phyloP scores from a whole-genome alignment of 2,888 invertebrate species.

The Tachina fera region DNA sequence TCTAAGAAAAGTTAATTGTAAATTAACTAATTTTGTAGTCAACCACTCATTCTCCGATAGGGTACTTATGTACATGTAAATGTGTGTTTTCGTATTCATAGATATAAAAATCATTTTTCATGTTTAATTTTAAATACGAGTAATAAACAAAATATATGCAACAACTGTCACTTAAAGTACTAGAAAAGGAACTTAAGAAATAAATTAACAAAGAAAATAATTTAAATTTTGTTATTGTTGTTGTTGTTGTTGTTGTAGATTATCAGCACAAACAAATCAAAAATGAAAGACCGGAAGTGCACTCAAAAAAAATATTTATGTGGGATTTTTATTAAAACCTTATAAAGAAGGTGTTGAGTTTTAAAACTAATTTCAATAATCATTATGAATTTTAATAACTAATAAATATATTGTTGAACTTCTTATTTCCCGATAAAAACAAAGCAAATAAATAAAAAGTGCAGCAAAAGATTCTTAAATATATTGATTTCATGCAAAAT shows the following conservation, averaged over 20 bases:
- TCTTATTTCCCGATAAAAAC: too few relatives aligned
- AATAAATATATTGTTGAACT: too few relatives aligned
- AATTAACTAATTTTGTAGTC: too few relatives aligned
- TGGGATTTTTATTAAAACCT: background rate
- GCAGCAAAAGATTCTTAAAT: too few relatives aligned
- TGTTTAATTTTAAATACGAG: constrained; percentile 20
- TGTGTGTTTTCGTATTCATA: background rate
- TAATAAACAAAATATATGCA: constrained; percentile 65
- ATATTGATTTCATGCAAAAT: too few relatives aligned
- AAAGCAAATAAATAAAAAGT: too few relatives aligned
- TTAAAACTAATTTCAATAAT: background rate
- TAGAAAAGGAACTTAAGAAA: constrained; percentile 2
- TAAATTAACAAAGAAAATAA: constrained; percentile 19
- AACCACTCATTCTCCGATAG: too few relatives aligned
- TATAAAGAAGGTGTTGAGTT: background rate
- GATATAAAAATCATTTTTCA: constrained; percentile 14
- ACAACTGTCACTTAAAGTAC: constrained; percentile 51
- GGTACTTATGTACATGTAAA: too few relatives aligned
- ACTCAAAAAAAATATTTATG: constrained; percentile 23
- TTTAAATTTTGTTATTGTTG: constrained; percentile 7
- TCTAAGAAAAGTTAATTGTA: too few relatives aligned
- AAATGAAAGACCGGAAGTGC: constrained; percentile 10
- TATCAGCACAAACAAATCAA: constrained; percentile 52
- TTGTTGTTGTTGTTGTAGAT: constrained; percentile 17
- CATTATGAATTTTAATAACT: too few relatives aligned